A percentile compares a stretch with the other conserved stretches of the same genome.
Evolutionary conservation across 2,797 vertebrate species (phyloP).

Genomic region (Serranus cabrilla): DNA sequence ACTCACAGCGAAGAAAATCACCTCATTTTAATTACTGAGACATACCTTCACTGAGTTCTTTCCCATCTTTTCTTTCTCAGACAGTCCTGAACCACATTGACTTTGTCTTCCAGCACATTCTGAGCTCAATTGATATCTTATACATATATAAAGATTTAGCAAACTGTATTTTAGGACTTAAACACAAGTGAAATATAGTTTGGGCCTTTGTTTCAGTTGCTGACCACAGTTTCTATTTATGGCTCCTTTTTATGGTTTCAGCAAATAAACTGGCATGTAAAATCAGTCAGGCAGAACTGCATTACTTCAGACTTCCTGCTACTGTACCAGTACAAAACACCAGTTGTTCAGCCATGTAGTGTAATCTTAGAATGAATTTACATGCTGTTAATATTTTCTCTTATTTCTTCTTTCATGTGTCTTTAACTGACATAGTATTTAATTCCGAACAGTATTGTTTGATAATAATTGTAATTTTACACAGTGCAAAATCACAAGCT

Average conservation of each 20-base stretch:
- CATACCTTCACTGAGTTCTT: not conserved
- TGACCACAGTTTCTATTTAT: slow-evolving; percentile 43
- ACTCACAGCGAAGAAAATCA: not conserved
- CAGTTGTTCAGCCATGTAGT: slow-evolving; percentile 8
- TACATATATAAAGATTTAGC: slow-evolving; percentile 5
- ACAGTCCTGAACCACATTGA: not conserved
- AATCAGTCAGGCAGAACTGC: slow-evolving; percentile 51
- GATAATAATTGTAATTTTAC: not conserved
- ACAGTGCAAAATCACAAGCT: not conserved
- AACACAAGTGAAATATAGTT: slow-evolving; percentile 44
- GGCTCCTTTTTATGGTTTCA: slow-evolving; percentile 49
- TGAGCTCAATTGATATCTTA: slow-evolving; percentile 22
- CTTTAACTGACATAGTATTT: not conserved
- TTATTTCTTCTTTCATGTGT: not conserved
- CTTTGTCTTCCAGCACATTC: not conserved
- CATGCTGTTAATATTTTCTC: not conserved
- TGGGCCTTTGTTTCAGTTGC: slow-evolving; percentile 38
- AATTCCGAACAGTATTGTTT: not conserved
- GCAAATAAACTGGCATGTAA: slow-evolving; percentile 60
- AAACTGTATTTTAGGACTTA: slow-evolving; percentile 30
- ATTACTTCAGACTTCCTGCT: slow-evolving; percentile 39
- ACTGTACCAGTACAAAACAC: not conserved
- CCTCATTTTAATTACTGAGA: slow-evolving; percentile 15
- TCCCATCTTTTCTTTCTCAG: slow-evolving; percentile 1
- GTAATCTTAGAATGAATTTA: not conserved